Conservation (phyloP, 1,140 invertebrate species). For the Megathymus violae region DNA sequence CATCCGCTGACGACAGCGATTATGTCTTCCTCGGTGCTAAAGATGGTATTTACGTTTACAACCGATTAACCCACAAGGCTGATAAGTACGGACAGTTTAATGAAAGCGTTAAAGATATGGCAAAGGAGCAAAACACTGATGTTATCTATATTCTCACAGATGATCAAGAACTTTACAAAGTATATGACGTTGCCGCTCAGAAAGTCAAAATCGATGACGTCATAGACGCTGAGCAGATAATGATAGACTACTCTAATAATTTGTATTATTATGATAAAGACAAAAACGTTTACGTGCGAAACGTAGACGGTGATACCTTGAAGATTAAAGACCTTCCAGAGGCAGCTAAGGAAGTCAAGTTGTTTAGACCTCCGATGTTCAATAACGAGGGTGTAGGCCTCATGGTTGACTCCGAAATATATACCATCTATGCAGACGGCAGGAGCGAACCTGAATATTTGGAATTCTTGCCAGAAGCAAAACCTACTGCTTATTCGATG, state of each 20-base stretch:
- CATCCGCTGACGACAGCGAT: constrained; percentile 9
- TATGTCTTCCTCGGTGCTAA: constrained; percentile 19
- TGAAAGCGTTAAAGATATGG: constrained; percentile 19
- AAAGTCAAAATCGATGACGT: constrained; percentile 47
- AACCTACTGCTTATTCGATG: constrained; percentile 49
- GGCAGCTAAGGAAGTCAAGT: constrained; percentile 35
- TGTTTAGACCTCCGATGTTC: constrained; percentile 54
- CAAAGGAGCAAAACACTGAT: constrained; percentile 12
- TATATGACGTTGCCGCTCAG: constrained; percentile 46
- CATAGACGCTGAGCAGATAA: constrained; percentile 49
- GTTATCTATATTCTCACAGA: constrained; percentile 20
- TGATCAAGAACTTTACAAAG: constrained; percentile 21
- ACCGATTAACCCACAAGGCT: not conserved
- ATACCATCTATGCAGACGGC: constrained; percentile 49
- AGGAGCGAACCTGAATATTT: constrained; percentile 41
- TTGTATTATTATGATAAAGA: constrained; percentile 54
- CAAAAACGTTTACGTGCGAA: constrained; percentile 49
- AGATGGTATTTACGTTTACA: constrained; percentile 29
- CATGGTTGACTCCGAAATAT: constrained; percentile 45
- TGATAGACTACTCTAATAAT: constrained; percentile 60
- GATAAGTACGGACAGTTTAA: constrained; percentile 22
- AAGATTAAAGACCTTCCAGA: constrained; percentile 48
- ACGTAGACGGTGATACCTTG: constrained; percentile 37
- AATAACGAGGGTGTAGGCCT: constrained; percentile 47
- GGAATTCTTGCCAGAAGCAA: constrained; percentile 35